These are phyloP conservation scores for Struthidea cinerea DNA, from an alignment of 2,113 vertebrate genomes.

Conservation along the genomic window DNA sequence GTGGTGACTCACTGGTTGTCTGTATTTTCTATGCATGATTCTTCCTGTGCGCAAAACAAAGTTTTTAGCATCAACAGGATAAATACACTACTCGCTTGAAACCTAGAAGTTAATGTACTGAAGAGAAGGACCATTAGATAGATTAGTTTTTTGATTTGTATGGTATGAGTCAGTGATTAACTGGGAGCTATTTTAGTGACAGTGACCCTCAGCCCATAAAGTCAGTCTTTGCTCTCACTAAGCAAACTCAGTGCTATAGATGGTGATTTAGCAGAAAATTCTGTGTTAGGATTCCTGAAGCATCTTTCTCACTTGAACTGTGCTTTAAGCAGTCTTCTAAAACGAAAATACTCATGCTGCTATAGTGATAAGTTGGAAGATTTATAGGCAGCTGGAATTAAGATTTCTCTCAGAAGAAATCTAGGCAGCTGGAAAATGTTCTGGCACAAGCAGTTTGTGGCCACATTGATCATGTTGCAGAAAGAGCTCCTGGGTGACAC, in stretches of 20 bases:
- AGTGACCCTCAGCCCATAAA: background rate
- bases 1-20: background rate
- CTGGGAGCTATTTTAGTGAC: background rate
- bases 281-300: background rate
- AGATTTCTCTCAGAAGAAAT: background rate
- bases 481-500: background rate
- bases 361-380: background rate
- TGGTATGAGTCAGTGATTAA: background rate
- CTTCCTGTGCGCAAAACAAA: background rate
- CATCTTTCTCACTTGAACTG: background rate
- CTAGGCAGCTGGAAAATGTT: background rate
- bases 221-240: background rate
- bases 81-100: background rate
- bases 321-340: background rate
- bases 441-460: background rate
- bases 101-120: background rate
- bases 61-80: background rate
- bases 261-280: background rate
- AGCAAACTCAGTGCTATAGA: background rate
- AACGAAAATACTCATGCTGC: background rate
- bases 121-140: background rate
- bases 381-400: background rate
- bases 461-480: rapidly evolving
- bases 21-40: background rate
- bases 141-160: background rate